Evolutionary conservation across 1,140 invertebrate genomes (phyloP), one percentile per base, ranked within the genome.

Genomic region (Sarcophaga peregrina): DNA sequence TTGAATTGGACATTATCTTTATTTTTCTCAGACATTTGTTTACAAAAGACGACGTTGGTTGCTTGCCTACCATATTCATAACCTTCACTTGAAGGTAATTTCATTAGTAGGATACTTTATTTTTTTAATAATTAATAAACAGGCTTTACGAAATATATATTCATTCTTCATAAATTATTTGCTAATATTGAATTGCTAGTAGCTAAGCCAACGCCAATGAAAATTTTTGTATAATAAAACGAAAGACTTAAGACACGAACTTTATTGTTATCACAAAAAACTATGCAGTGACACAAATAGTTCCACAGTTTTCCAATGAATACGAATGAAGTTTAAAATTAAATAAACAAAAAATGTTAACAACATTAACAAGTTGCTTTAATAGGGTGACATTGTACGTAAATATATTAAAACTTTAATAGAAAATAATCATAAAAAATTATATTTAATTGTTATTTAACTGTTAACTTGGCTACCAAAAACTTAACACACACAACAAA

Each of bases 401-500:
- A n/a, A n/a, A n/a, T n/a, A n/a, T n/a, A n/a, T n/a, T n/a, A n/a
- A 68, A 68, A 68, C 20, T 25, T 20, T 20, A 68, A 68, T 68
- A 25, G 17, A 8, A 68, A 68, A 25, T 9, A 68, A 68, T 25
- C 17, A 68, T 20, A 10, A 68, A 68, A 68, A 68, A 3, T 9
- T 1, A 1, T 3, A 25, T 68, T 68, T 68, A 68, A 68, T 68
- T 68, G 62, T 68, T 68, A 37, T 37, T 37, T 37, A 20, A 20
- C 62, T n/a, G 62, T n/a, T 68, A 68, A 68, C 62, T 68, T 68
- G n/a, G 20, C 62, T 68, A 68, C 62, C 62, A 68, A 68, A 20
- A 17, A 13, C 1, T 7, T n/a, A 20, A 8, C 17, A n/a, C 20
- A 20, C 20, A 68, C 17, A 68, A 15, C 15, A 25, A 68, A 15